A percentile compares a stretch with the other conserved stretches of the same genome.
Conservation (phyloP, 2,113 vertebrate species). For the Oceanites oceanicus region DNA sequence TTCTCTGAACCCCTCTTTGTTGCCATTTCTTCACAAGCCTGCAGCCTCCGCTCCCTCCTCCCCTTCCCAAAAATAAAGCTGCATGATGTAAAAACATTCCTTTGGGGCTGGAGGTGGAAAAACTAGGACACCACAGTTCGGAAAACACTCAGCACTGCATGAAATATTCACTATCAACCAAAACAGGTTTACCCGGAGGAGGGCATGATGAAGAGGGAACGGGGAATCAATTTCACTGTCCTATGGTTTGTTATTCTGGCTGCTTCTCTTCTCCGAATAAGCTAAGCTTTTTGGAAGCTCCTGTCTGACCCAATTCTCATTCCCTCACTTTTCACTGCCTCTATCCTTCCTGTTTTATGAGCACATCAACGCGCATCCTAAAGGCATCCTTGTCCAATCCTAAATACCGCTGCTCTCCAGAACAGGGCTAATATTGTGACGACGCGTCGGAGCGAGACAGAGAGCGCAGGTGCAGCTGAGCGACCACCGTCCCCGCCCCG, state of each 20-base stretch:
- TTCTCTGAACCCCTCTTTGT: constrained; percentile 27
- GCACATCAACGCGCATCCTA: neutral
- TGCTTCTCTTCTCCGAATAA: constrained; percentile 41
- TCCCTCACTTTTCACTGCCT: neutral
- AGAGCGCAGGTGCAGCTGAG: neutral
- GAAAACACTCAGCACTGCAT: constrained; percentile 65
- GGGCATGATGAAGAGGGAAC: constrained; percentile 3
- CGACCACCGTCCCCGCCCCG: neutral
- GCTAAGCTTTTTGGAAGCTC: constrained; percentile 17
- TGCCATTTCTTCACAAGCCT: neutral
- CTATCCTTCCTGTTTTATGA: neutral
- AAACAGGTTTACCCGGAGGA: constrained; percentile 70
- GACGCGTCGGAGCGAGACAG: neutral
- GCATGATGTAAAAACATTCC: constrained; percentile 69
- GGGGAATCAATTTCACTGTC: constrained; percentile 59
- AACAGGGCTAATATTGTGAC: neutral
- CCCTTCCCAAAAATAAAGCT: constrained; percentile 61
- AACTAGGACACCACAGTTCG: constrained; percentile 63
- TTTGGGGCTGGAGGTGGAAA: constrained; percentile 70
- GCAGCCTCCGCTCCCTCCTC: constrained; percentile 54
- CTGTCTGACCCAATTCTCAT: constrained; percentile 44
- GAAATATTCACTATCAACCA: constrained; percentile 70
- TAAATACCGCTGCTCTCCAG: neutral
- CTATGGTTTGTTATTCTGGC: constrained; percentile 28
- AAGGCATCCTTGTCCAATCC: constrained; percentile 10